Conservation (phyloP, 2,113 vertebrate species). For the Ornithorhynchus anatinus region DNA sequence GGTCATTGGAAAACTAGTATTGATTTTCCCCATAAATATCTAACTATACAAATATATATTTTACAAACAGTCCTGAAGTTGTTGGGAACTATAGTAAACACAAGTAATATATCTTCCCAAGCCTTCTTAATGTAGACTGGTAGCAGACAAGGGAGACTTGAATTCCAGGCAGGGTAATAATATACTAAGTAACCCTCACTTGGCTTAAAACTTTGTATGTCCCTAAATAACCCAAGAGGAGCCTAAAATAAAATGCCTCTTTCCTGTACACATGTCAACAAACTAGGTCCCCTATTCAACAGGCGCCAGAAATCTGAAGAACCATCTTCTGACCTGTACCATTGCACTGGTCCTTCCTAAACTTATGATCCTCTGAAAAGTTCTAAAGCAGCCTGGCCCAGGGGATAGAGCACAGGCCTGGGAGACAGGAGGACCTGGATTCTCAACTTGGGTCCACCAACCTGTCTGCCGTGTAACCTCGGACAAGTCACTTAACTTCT, state of each 20-base stretch:
- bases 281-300: fast-evolving
- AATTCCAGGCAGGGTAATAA: not conserved
- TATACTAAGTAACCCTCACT: not conserved
- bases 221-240: not conserved
- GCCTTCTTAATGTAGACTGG: not conserved
- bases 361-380: too few species aligned
- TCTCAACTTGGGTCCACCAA: too few species aligned
- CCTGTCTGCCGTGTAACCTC: too few species aligned
- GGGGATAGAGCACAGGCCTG: too few species aligned
- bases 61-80: not conserved
- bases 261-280: not conserved
- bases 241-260: not conserved
- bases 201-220: not conserved
- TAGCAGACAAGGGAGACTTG: not conserved
- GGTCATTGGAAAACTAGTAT: constrained; percentile 19
- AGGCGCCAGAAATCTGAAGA: not conserved
- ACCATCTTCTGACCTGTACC: not conserved
- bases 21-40: constrained; percentile 35
- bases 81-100: not conserved
- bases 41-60: constrained; percentile 12
- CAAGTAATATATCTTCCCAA: fast-evolving
- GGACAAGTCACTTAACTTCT: too few species aligned
- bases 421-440: too few species aligned
- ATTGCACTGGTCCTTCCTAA: not conserved
- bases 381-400: too few species aligned